These are phyloP conservation scores for Paguma larvata DNA, from an alignment of 2,797 vertebrate species.

Conservation along the genomic window DNA sequence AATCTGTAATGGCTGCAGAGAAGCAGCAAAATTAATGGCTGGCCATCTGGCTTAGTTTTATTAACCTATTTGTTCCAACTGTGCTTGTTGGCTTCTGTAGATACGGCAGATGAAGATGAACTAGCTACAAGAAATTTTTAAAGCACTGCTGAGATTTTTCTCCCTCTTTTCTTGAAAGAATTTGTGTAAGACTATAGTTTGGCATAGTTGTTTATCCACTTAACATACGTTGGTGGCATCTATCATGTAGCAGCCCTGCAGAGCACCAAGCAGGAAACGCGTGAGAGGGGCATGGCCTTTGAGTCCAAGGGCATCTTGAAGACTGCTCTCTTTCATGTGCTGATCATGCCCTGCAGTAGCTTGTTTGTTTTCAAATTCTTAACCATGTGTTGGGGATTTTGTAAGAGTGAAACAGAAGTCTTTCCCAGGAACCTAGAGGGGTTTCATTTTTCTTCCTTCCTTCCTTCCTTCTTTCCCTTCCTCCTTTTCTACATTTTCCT, in stretches of 20 bases:
- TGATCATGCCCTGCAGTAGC: background rate
- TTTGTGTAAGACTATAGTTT: background rate
- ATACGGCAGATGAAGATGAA: conserved; percentile 58
- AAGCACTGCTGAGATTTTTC: background rate
- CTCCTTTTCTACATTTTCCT: accelerated
- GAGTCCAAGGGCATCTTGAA: accelerated
- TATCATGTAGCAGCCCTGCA: accelerated
- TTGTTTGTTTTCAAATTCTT: background rate
- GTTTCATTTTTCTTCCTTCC: background rate
- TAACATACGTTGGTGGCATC: accelerated
- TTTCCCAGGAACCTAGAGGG: background rate
- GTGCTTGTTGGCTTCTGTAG: conserved; percentile 32
- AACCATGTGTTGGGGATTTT: background rate
- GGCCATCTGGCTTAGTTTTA: conserved; percentile 76
- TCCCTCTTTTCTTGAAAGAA: background rate
- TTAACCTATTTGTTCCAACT: conserved; percentile 76
- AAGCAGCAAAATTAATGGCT: conserved; percentile 52
- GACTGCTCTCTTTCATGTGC: background rate
- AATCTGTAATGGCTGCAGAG: conserved; percentile 52
- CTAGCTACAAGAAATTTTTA: background rate
- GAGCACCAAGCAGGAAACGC: accelerated
- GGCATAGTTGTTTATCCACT: background rate
- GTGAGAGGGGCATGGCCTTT: accelerated
- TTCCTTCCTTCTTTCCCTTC: accelerated
- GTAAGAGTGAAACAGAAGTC: background rate